Conservation (phyloP, 2,888 invertebrate genomes). For the Exephanes ischioxanthus region DNA sequence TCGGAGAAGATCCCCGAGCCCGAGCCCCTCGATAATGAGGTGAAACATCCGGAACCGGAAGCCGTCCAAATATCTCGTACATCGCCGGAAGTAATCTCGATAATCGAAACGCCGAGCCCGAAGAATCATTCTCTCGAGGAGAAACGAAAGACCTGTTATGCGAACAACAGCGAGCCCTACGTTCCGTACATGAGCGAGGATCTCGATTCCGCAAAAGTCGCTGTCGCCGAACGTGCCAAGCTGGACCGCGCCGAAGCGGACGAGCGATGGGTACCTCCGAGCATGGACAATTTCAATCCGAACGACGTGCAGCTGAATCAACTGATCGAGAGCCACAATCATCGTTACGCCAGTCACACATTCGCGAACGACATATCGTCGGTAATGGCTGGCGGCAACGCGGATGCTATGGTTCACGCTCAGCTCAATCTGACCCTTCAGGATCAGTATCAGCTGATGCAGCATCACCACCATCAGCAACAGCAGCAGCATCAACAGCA, state of each 20-base stretch:
- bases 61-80: slow-evolving; percentile 41
- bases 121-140: slow-evolving; percentile 78
- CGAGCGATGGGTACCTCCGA: slow-evolving; percentile 88
- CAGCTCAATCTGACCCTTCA: slow-evolving; percentile 80
- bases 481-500: slow-evolving; percentile 70
- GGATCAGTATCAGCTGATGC: slow-evolving; percentile 80
- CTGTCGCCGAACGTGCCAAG: slow-evolving; percentile 83
- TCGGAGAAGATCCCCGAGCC: slow-evolving; percentile 47
- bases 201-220: slow-evolving; percentile 82
- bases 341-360: slow-evolving; percentile 79
- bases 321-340: slow-evolving; percentile 81
- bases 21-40: slow-evolving; percentile 61
- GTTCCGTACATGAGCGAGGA: slow-evolving; percentile 81
- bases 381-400: slow-evolving; percentile 75
- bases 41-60: slow-evolving; percentile 67
- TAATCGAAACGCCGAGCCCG: slow-evolving; percentile 51
- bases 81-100: slow-evolving; percentile 54
- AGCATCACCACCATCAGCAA: slow-evolving; percentile 68
- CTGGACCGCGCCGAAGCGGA: slow-evolving; percentile 86
- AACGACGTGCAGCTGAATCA: slow-evolving; percentile 79
- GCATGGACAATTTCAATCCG: slow-evolving; percentile 83
- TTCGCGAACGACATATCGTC: slow-evolving; percentile 78
- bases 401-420: slow-evolving; percentile 76
- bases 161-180: slow-evolving; percentile 77
- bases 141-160: slow-evolving; percentile 79